Evolutionary conservation across 2,797 vertebrate species (phyloP).

Genomic region (Salmo trutta): DNA sequence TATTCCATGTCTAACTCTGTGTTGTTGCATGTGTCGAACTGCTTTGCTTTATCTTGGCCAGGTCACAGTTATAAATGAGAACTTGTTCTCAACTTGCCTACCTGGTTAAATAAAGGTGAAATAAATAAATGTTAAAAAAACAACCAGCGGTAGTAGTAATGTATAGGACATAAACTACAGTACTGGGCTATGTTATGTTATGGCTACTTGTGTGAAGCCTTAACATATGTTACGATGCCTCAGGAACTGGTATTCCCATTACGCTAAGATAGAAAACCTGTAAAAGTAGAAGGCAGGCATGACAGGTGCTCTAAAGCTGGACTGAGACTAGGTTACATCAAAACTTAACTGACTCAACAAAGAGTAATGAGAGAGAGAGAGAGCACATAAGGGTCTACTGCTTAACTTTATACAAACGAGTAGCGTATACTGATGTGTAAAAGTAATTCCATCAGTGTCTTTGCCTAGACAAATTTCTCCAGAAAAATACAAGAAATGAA

Average conservation of each 20-base stretch:
- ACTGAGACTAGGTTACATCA: conserved; percentile 1
- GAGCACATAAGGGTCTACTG: neutral
- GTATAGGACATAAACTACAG: neutral
- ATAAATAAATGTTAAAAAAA: too few species aligned
- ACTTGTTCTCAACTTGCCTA: too few species aligned
- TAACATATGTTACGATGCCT: neutral
- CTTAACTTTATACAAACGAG: neutral
- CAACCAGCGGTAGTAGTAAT: too few species aligned
- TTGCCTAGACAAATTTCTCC: neutral
- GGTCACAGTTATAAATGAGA: too few species aligned
- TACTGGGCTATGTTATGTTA: neutral
- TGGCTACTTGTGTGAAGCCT: neutral
- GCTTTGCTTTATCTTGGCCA: too few species aligned
- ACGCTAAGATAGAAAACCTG: conserved; percentile 17
- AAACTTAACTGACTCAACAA: conserved; percentile 11
- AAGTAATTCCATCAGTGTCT: neutral
- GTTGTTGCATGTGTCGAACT: too few species aligned
- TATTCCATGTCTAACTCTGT: too few species aligned
- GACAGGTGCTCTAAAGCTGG: conserved; percentile 24
- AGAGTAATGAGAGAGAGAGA: neutral
- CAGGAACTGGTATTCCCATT: neutral
- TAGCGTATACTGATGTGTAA: neutral
- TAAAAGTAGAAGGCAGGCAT: conserved; percentile 2
- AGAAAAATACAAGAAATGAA: too few species aligned
- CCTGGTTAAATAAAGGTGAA: too few species aligned